These are phyloP conservation scores for Chesias legatella DNA, from an alignment of 2,888 invertebrate species.

Conservation along the genomic window DNA sequence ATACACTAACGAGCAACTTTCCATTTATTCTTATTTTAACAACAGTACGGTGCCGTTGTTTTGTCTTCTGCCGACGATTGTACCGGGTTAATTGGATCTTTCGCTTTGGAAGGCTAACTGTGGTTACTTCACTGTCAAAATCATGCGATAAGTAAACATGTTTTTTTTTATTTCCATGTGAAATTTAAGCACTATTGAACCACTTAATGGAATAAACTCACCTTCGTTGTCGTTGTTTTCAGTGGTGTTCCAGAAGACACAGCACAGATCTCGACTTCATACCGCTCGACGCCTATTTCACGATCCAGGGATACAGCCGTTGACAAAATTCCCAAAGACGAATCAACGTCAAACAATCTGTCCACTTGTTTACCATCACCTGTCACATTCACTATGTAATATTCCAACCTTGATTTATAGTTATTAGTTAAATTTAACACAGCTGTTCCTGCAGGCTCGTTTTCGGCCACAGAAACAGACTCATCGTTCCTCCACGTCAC, in stretches of 20 bases:
- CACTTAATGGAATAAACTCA: constrained; percentile 65
- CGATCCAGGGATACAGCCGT: constrained; percentile 91
- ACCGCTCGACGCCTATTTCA: constrained; percentile 89
- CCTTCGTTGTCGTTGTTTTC: constrained; percentile 91
- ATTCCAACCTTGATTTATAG: constrained; percentile 86
- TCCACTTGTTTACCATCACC: constrained; percentile 88
- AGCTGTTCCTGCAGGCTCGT: constrained; percentile 92
- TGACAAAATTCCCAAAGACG: constrained; percentile 91
- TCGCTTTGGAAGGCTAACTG: constrained; percentile 45
- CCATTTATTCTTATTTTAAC: constrained; percentile 68
- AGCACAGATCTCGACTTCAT: constrained; percentile 92
- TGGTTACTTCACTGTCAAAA: constrained; percentile 38
- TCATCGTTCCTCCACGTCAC: constrained; percentile 84
- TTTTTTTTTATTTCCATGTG: constrained; percentile 15
- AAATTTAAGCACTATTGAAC: constrained; percentile 10
- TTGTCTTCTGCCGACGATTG: constrained; percentile 68
- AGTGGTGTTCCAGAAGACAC: constrained; percentile 87
- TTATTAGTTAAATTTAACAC: constrained; percentile 90
- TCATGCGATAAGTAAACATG: constrained; percentile 36
- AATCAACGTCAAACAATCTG: constrained; percentile 94
- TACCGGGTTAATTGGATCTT: constrained; percentile 71
- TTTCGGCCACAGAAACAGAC: constrained; percentile 91
- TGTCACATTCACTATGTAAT: constrained; percentile 94
- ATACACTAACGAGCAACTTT: constrained; percentile 76
- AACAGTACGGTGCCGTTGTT: constrained; percentile 68